These are phyloP conservation scores for Habroteleia sp. DNA, from an alignment of 2,888 invertebrate species.

Conservation along the genomic window DNA sequence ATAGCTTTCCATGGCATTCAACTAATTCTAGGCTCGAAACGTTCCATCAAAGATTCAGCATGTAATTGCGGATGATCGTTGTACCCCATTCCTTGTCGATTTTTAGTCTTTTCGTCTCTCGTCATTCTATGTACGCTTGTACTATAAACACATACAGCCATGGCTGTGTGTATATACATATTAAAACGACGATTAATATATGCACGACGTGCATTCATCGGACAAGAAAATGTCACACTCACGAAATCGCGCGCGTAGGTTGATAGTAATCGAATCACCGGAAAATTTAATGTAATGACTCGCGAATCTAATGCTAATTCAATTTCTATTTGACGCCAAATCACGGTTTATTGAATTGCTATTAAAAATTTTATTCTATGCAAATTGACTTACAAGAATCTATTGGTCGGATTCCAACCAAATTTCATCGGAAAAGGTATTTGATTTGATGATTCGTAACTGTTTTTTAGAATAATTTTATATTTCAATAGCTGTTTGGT, in stretches of 20 bases:
- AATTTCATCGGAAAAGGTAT: constrained; percentile 37
- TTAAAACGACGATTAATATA: constrained; percentile 55
- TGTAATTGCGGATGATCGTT: constrained; percentile 80
- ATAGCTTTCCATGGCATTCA: constrained; percentile 79
- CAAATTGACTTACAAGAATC: too few species aligned
- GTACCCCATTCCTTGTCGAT: constrained; percentile 59
- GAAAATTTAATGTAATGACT: constrained; percentile 73
- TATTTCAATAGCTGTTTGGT: too few species aligned
- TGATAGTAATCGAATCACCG: constrained; percentile 71
- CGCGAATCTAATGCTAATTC: constrained; percentile 60
- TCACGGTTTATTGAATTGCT: constrained; percentile 44
- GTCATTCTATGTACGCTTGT: neutral
- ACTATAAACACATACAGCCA: constrained; percentile 1
- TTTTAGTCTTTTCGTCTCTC: constrained; percentile 57
- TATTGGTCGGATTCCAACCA: too few species aligned
- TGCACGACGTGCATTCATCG: constrained; percentile 65
- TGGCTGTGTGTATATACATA: constrained; percentile 9
- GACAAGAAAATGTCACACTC: constrained; percentile 69
- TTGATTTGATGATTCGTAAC: constrained; percentile 9
- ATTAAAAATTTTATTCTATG: constrained; percentile 46
- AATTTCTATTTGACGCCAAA: constrained; percentile 56
- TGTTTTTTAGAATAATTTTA: neutral
- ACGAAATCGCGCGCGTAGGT: constrained; percentile 57
- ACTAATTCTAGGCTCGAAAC: constrained; percentile 81
- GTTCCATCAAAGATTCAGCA: constrained; percentile 82